Base-by-base conservation (phyloP, 2,113 vertebrate species). In the Paradoxurus hermaphroditus region DNA sequence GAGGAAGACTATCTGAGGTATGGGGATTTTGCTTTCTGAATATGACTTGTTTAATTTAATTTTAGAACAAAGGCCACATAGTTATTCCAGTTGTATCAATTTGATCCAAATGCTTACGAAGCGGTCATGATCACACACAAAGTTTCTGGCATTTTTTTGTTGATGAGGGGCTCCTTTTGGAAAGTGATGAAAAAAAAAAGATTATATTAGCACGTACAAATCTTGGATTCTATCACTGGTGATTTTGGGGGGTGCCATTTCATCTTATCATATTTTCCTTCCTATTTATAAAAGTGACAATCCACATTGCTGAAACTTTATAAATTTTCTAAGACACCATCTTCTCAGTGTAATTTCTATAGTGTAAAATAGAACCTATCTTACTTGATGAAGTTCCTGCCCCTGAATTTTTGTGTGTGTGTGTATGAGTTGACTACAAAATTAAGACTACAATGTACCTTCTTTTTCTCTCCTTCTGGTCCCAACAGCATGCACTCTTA, bases 1-100 rank as follows among this genome's bases (percentile, higher is more conserved):
- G 93, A 93, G 91, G 91, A 91, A 93, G 81, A 94, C 34, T 94
- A 62, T 96, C 86, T 90, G 91, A 86, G 46, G 73, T 86, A 21
- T 91, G 41, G 36, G 46, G 75, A 31, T 84, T 94, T 31, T 91
- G 39, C 29, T 86, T 95, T 89, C 65, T 91, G 82, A 95, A 82
- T 92, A 53, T 91, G 51, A 79, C 63, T 91, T 94, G 56, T 94
- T 77, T 53, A 68, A 89, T 82, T 70, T 96, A 88, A 89, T 92
- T 95, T 96, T 86, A 93, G 88, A 93, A 96, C 41, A 86, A 91
- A 95, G 93, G 7, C 7, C 29, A 49, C 29, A 83, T 78, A 94
- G n/a, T 72, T 94, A 67, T 92, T 94, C 44, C 34, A 79, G 51
- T 83, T 94, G 44, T 91, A 91, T 96, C 44, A 53, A 13, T 83